These are phyloP conservation scores for Salvelinus sp. DNA, from an alignment of 2,113 vertebrate species.

Conservation along the genomic window DNA sequence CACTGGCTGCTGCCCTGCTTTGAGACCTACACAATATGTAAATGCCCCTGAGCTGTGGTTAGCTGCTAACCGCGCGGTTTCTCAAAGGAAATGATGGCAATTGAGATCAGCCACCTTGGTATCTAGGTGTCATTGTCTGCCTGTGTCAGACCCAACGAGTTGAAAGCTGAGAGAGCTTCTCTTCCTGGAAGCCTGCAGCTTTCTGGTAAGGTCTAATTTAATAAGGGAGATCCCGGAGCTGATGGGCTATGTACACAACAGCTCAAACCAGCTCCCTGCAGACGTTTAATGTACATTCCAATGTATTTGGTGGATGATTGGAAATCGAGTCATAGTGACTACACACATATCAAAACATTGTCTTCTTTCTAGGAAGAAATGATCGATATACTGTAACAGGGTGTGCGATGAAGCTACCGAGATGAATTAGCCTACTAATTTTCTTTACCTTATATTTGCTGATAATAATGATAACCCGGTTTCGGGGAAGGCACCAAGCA, in stretches of 20 bases:
- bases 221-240: constrained; percentile 49
- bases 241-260: constrained; percentile 1
- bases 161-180: constrained; percentile 7
- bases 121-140: constrained; percentile 12
- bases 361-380: not conserved
- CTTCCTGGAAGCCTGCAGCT: constrained; percentile 56
- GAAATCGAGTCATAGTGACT: not conserved
- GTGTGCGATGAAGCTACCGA: not conserved
- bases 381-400: not conserved
- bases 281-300: not conserved
- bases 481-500: not conserved
- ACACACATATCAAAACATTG: not conserved
- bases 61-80: constrained; percentile 35
- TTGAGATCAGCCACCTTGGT: constrained; percentile 9
- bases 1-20: not conserved
- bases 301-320: not conserved
- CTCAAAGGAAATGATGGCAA: constrained; percentile 60
- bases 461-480: not conserved
- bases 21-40: not conserved
- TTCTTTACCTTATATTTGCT: not conserved
- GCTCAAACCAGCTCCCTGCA: constrained; percentile 1
- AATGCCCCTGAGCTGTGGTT: constrained; percentile 22
- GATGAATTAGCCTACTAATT: not conserved
- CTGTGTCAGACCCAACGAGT: constrained; percentile 31
- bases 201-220: constrained; percentile 53